Conservation (phyloP, 2,113 vertebrate genomes). For the Laticauda colubrina region DNA sequence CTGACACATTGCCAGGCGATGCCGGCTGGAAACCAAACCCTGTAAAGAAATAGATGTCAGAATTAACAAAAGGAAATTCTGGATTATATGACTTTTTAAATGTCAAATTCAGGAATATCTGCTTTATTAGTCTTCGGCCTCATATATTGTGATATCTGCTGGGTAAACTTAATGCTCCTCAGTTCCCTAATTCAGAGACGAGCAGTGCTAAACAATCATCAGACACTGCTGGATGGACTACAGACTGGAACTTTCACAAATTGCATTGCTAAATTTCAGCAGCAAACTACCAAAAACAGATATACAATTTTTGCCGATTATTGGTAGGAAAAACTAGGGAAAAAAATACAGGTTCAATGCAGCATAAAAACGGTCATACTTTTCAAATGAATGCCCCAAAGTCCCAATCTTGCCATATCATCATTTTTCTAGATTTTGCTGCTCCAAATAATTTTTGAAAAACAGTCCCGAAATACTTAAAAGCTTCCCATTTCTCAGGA, state of each 20-base stretch:
- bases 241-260: not conserved
- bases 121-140: not conserved
- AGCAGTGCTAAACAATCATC: not conserved
- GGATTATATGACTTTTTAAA: not conserved
- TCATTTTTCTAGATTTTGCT: not conserved
- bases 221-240: not conserved
- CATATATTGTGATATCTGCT: not conserved
- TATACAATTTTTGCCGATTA: not conserved
- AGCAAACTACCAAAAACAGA: not conserved
- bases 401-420: not conserved
- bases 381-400: not conserved
- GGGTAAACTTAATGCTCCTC: not conserved
- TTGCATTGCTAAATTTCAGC: not conserved
- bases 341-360: not conserved
- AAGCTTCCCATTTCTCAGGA: not conserved
- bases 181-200: not conserved
- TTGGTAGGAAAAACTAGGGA: not conserved
- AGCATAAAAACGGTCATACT: not conserved
- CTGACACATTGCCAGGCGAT: conserved; percentile 97
- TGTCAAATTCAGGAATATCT: not conserved
- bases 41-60: conserved; percentile 53
- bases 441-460: not conserved
- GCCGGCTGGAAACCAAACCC: conserved; percentile 93
- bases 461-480: not conserved
- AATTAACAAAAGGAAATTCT: not conserved